These are phyloP conservation scores for Cichladusa arquata DNA, from an alignment of 2,113 vertebrate genomes.

Conservation along the genomic window DNA sequence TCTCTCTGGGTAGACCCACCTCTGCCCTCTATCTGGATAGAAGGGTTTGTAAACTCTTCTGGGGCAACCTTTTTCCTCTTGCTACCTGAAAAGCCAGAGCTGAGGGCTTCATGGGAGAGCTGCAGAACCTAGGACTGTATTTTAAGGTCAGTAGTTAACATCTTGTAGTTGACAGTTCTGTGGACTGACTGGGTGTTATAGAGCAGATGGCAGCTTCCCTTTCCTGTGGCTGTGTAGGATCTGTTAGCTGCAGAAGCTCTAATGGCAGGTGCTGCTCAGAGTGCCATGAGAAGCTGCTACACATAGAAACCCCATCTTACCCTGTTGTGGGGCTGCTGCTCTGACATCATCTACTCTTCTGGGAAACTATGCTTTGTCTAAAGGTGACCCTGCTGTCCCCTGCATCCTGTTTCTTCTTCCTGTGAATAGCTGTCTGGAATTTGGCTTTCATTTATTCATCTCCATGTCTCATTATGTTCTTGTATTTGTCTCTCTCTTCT, in stretches of 20 bases:
- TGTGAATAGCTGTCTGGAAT: background rate
- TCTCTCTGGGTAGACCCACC: background rate
- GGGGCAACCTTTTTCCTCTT: background rate
- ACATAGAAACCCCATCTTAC: rapidly evolving
- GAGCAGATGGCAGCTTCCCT: background rate
- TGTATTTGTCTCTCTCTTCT: constrained; percentile 59
- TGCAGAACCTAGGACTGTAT: background rate
- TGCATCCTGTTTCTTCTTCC: background rate
- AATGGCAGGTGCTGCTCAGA: background rate
- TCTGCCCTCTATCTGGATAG: background rate
- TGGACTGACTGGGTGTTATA: background rate
- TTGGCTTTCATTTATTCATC: constrained; percentile 8
- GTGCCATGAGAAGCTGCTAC: background rate
- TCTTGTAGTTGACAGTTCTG: background rate
- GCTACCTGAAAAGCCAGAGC: background rate
- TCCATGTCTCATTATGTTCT: constrained; percentile 34
- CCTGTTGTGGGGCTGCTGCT: background rate
- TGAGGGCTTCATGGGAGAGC: background rate
- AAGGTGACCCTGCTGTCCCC: background rate
- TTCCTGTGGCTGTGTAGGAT: background rate
- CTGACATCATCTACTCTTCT: background rate
- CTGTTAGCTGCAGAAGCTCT: background rate
- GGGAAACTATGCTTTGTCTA: background rate
- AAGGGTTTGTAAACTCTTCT: background rate
- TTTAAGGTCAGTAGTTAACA: background rate